Evolutionary conservation across 2,888 invertebrate species (phyloP), one percentile per base, ranked within the genome.

Genomic region (Polyommatus iphigenia): DNA sequence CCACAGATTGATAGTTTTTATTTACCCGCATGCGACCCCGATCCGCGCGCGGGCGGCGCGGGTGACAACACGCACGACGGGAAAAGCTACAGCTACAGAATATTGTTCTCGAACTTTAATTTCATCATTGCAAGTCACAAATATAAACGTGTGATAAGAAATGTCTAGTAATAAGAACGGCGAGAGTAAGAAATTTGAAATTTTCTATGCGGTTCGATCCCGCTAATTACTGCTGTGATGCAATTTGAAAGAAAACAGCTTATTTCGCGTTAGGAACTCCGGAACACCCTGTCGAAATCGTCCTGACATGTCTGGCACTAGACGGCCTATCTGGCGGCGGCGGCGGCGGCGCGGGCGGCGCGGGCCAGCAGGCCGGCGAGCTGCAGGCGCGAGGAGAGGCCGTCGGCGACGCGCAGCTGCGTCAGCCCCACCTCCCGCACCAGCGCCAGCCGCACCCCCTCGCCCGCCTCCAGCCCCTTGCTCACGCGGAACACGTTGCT

Each of bases 401-500:
- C 99, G 90, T 98, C 98, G 0, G 97, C 97, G 79, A 98, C 97
- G 85, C 97, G 96, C 96, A 98, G 95, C 89, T 99, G 99, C 2
- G 98, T 97, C 67, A 96, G 90, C 15, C 98, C 99, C 85, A 99
- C 98, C 95, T 99, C 98, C 89, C 97, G 97, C 80, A 99, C 96
- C 89, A 97, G 97, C 84, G 96, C 96, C 81, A 99, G 94, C 87
- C 98, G 98, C 79, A 98, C 87, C 76, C 95, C 95, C 89, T 99
- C 99, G 50, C 96, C 95, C 84, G 98, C 96, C 71, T 96, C 95
- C 86, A 98, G 95, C 81, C 96, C 97, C 91, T 99, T 99, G 90
- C 97, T 96, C 41, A 99, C 99, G 83, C 98, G 96, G 92, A 99
- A 99, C 80, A 99, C 96, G 90, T 98, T 99, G 81, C 97, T 96